Evolutionary conservation across 2,113 vertebrate species (phyloP), one percentile per base, ranked within the genome.

Genomic region (Regulus satrapa): DNA sequence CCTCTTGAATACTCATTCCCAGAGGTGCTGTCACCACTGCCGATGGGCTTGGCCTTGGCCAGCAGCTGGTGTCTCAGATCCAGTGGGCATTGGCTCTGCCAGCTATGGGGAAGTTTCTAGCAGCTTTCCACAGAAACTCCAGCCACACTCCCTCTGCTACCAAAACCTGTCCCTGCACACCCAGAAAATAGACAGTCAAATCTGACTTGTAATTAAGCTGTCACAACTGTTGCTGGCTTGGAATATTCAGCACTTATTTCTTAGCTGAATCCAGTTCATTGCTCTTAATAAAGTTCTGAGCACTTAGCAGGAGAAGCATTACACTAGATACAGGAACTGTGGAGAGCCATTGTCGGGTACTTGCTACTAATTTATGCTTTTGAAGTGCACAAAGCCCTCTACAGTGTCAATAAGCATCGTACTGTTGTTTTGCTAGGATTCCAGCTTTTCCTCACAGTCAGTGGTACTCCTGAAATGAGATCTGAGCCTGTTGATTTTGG

Each of bases 121-220:
- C 6, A 19, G 24, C 28, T 52, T 40, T 12, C 40, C 77, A 40
- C 17, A 34, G 59, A 46, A 74, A 12, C 3, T 8, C 9, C 19
- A 21, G 0, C 28, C 1, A 5, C 41, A 14, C 3, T 19, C 2
- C 4, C 7, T 15, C 13, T 0, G 0, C 28, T 20, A 14, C 38
- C 45, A 18, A 46, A 59, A 40, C 24, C 25, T 26, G 16, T 40
- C 45, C n/a, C 6, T 25, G 24, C 13, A 67, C 67, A 59, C 7
- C 28, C 45, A 14, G 13, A 6, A 49, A 52, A 41, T 4, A 5
- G 10, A 5, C 11, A 17, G 15, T 38, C 45, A 64, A 64, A 66
- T 61, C 52, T 51, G 52, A 3, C 10, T 52, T 19, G 5, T 32
- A 29, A 52, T 4, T 9, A 56, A n/a, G 25, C 23, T 69, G 20